Percentiles rank a stretch among this genome's conserved stretches.
Evolutionary conservation across 2,797 vertebrate genomes (phyloP).

Genomic region (Parotocinclus haroldoi): DNA sequence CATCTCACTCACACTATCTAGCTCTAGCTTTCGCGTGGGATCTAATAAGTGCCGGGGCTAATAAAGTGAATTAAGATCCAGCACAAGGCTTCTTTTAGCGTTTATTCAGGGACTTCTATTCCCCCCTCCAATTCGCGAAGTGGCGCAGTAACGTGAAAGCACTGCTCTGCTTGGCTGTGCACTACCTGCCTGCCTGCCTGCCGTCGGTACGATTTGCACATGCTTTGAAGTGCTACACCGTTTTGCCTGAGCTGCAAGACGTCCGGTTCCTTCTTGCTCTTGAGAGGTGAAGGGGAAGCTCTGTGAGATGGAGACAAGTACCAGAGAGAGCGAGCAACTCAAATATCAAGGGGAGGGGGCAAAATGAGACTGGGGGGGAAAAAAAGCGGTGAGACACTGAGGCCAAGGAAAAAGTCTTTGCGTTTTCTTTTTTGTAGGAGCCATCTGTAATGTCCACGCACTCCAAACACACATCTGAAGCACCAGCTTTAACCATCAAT

Average conservation of each 20-base stretch:
- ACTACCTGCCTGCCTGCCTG: slow-evolving; percentile 44
- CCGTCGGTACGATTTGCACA: slow-evolving; percentile 22
- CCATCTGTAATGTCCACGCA: slow-evolving; percentile 70
- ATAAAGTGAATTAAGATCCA: slow-evolving; percentile 51
- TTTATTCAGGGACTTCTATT: slow-evolving; percentile 23
- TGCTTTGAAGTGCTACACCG: slow-evolving; percentile 48
- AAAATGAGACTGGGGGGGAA: neutral
- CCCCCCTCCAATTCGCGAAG: slow-evolving; percentile 46
- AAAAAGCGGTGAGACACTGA: slow-evolving; percentile 14
- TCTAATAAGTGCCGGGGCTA: too few species aligned
- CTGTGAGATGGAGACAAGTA: slow-evolving; percentile 13
- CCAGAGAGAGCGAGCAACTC: slow-evolving; percentile 39
- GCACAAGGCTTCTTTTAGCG: slow-evolving; percentile 48
- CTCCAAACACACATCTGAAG: slow-evolving; percentile 79
- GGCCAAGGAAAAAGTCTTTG: slow-evolving; percentile 3
- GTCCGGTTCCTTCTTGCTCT: too few species aligned
- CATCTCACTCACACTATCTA: too few species aligned
- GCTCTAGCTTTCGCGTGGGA: too few species aligned
- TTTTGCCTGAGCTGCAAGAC: slow-evolving; percentile 50
- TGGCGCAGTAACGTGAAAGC: slow-evolving; percentile 30
- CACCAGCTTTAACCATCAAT: slow-evolving; percentile 83
- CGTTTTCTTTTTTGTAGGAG: slow-evolving; percentile 46
- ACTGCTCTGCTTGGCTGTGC: slow-evolving; percentile 31
- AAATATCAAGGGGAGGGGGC: neutral
- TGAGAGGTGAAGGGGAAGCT: slow-evolving; percentile 15